Conservation (phyloP, 1,140 invertebrate genomes). For the Drosophila eugracilis region DNA sequence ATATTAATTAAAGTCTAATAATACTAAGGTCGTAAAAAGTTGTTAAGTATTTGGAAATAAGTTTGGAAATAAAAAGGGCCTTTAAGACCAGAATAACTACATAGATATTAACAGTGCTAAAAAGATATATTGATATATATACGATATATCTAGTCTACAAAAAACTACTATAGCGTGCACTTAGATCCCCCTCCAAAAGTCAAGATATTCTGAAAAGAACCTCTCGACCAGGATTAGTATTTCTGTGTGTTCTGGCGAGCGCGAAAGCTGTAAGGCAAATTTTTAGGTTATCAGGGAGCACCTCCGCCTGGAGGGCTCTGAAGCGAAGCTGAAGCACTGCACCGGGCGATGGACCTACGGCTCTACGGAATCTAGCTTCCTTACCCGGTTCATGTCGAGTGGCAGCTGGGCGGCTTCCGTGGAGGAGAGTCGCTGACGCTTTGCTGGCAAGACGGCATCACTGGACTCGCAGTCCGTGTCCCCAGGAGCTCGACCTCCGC, state of each 20-base stretch:
- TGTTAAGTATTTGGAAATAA: not conserved
- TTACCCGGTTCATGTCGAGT: constrained; percentile 78
- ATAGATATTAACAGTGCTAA: too few species aligned
- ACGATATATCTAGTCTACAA: not conserved
- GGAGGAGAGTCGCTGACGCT: constrained; percentile 72
- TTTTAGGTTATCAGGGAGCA: constrained; percentile 30
- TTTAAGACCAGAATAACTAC: constrained; percentile 3
- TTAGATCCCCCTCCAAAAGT: constrained; percentile 1
- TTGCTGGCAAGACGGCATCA: constrained; percentile 56
- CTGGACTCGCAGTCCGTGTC: constrained; percentile 76
- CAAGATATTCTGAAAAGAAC: constrained; percentile 61
- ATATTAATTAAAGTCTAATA: constrained; percentile 12
- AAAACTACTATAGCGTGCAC: not conserved
- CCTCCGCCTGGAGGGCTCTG: constrained; percentile 12
- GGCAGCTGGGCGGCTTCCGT: constrained; percentile 71
- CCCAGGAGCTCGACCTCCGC: constrained; percentile 29
- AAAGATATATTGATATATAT: too few species aligned
- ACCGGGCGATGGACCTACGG: constrained; percentile 58
- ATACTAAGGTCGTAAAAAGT: not conserved
- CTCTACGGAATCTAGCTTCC: constrained; percentile 56
- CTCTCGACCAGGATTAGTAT: constrained; percentile 20
- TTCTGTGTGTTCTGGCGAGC: constrained; percentile 11
- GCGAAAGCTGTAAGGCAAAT: constrained; percentile 68
- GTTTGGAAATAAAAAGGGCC: not conserved
- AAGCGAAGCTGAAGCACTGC: constrained; percentile 71